A percentile compares a stretch with the other conserved stretches of the same genome.
Evolutionary conservation across 2,888 invertebrate genomes (phyloP).

Genomic region (Xanthia icteritia): DNA sequence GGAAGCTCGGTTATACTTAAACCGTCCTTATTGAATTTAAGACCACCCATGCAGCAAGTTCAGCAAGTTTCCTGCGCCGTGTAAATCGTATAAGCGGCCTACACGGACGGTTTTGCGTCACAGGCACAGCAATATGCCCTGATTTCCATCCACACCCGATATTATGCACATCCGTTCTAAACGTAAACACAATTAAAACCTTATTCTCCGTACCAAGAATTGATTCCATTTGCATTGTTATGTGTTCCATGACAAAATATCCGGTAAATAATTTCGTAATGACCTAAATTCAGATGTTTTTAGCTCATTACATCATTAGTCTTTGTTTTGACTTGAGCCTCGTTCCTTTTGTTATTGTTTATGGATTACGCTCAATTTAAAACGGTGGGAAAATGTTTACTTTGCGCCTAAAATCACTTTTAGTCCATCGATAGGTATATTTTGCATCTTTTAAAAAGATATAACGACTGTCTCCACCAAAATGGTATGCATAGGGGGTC

Average conservation of each 20-base stretch:
- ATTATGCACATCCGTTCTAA: conserved; percentile 38
- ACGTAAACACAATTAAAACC: conserved; percentile 60
- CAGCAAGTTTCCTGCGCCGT: not conserved
- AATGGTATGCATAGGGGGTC: not conserved
- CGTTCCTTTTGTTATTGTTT: conserved; percentile 54
- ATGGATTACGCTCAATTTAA: conserved; percentile 29
- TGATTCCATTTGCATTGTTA: conserved; percentile 49
- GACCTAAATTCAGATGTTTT: conserved; percentile 74
- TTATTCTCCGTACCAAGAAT: conserved; percentile 24
- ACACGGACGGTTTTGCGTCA: conserved; percentile 17
- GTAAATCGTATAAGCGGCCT: not conserved
- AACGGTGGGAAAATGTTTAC: conserved; percentile 22
- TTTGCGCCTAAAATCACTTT: conserved; percentile 12
- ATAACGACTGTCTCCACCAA: not conserved
- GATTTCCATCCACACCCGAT: conserved; percentile 21
- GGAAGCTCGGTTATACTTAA: not conserved
- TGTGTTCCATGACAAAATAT: conserved; percentile 63
- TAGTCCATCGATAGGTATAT: not conserved
- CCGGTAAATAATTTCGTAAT: conserved; percentile 57
- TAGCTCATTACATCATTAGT: conserved; percentile 62
- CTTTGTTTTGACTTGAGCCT: conserved; percentile 58
- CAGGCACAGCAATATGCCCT: conserved; percentile 3
- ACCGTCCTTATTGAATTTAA: not conserved
- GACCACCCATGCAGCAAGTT: conserved; percentile 10
- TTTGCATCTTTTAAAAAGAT: not conserved